These are phyloP conservation scores for Cyanistes caeruleus DNA, from an alignment of 2,113 vertebrate genomes.

Conservation along the genomic window DNA sequence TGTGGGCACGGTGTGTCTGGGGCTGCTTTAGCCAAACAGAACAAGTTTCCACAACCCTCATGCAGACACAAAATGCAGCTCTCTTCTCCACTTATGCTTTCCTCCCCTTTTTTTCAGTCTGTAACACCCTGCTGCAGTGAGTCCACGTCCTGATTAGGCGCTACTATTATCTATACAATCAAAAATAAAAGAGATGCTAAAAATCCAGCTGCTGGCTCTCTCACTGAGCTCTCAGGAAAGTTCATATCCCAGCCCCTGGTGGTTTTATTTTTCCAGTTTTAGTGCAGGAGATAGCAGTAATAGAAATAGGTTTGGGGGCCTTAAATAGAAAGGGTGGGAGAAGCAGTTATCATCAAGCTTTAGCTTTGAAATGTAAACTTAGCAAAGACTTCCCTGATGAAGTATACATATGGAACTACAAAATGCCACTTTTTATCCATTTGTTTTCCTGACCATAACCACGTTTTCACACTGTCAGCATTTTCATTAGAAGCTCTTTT, in stretches of 20 bases:
- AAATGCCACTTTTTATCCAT: slow-evolving; percentile 79
- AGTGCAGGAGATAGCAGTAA: not conserved
- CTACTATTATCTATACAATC: not conserved
- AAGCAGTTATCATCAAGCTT: slow-evolving; percentile 71
- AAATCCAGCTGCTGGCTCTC: slow-evolving; percentile 51
- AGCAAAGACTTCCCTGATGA: slow-evolving; percentile 71
- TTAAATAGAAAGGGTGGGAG: slow-evolving; percentile 50
- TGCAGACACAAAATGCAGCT: not conserved
- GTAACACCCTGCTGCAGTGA: not conserved
- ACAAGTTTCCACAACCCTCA: fast-evolving
- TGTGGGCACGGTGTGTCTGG: fast-evolving
- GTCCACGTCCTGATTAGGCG: not conserved
- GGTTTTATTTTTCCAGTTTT: not conserved
- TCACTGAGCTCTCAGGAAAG: slow-evolving; percentile 15
- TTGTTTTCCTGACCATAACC: slow-evolving; percentile 82
- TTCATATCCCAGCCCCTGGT: slow-evolving; percentile 8
- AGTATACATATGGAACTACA: slow-evolving; percentile 78
- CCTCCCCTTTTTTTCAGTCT: not conserved
- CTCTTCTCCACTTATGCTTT: not conserved
- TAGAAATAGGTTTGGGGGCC: slow-evolving; percentile 47
- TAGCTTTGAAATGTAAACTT: slow-evolving; percentile 73
- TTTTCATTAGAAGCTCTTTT: slow-evolving; percentile 83
- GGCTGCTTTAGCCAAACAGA: not conserved
- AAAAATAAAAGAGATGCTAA: slow-evolving; percentile 35
- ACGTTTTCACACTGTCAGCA: slow-evolving; percentile 83